Evolutionary conservation across 2,113 vertebrate species (phyloP), one percentile per base, ranked within the genome.

Genomic region (Salminus brasiliensis): DNA sequence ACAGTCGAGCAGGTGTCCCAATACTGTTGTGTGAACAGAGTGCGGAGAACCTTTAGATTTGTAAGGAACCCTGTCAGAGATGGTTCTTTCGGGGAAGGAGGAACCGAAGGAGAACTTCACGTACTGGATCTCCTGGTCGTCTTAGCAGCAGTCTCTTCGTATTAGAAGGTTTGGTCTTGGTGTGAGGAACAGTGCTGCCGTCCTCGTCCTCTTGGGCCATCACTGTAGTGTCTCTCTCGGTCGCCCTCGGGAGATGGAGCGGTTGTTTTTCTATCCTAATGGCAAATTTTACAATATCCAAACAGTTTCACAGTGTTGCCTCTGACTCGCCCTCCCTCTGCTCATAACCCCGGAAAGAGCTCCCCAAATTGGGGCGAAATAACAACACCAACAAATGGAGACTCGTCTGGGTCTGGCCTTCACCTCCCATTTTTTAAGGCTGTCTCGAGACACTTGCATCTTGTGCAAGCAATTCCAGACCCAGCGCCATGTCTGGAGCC

Each of bases 401-500:
- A 66, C 59, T 41, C 7, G 52, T n/a, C n/a, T 60, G n/a, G 52
- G 59, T 79, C 59, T 53, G 43, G 45, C 32, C 47, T 49, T 79
- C 52, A 12, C 18, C 23, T 55, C 52, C 9, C 5, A 55, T 23
- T 45, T 66, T 47, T 79, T 30, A 55, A 53, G 69, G 60, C 32
- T 36, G 62, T 39, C 21, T 66, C 32, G 0, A 39, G 36, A 55
- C n/a, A 25, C 9, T 32, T 52, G n/a, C 41, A 25, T 65, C 65
- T 72, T 79, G 47, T 30, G 71, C 41, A 74, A 84, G 45, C 67
- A 53, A 68, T 30, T 82, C 49, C 69, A 29, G 43, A 4, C 8
- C 78, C 29, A 53, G n/a, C 74, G 59, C 67, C 68, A 79, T 80
- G 32, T 10, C 78, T 65, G 62, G 23, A 75, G 76, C 69, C 84